Conservation (phyloP, 2,888 invertebrate genomes). For the Chloroclystis v-ata region DNA sequence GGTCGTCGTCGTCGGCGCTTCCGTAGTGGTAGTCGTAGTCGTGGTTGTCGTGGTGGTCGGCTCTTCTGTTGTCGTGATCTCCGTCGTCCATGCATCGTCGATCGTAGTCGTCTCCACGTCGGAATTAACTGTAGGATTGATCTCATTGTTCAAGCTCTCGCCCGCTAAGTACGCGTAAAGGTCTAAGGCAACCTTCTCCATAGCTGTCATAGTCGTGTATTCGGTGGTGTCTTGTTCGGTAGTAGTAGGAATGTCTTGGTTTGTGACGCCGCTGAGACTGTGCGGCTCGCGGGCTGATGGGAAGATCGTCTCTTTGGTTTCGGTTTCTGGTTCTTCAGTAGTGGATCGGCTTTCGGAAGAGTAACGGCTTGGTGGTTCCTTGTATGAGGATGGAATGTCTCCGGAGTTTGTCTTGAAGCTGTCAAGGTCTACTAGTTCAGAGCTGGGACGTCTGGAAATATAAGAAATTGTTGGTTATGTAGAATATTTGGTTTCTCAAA, state of each 20-base stretch:
- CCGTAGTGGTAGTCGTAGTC: constrained; percentile 77
- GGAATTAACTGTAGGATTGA: constrained; percentile 52
- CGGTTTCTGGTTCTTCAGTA: constrained; percentile 76
- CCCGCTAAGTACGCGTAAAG: constrained; percentile 87
- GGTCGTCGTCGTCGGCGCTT: constrained; percentile 72
- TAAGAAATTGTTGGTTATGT: too few relatives aligned
- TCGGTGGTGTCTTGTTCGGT: constrained; percentile 75
- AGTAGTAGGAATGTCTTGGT: constrained; percentile 63
- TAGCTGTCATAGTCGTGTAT: constrained; percentile 82
- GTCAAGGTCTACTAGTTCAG: constrained; percentile 89
- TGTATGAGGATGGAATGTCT: constrained; percentile 75
- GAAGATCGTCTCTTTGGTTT: constrained; percentile 42
- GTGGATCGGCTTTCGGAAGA: constrained; percentile 69
- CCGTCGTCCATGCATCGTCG: constrained; percentile 65
- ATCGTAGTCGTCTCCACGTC: constrained; percentile 59
- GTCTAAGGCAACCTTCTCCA: constrained; percentile 90
- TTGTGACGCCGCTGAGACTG: constrained; percentile 57
- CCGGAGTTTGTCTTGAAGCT: constrained; percentile 87
- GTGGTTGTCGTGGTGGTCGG: constrained; percentile 76
- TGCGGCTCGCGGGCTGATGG: constrained; percentile 60
- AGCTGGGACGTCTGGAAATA: constrained; percentile 81
- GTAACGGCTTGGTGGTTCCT: constrained; percentile 65
- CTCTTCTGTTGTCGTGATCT: constrained; percentile 67
- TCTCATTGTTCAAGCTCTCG: constrained; percentile 80
- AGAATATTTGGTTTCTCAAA: too few relatives aligned